These are phyloP conservation scores for Pyrocephalus nanus DNA, from an alignment of 2,797 vertebrate genomes.

Conservation along the genomic window DNA sequence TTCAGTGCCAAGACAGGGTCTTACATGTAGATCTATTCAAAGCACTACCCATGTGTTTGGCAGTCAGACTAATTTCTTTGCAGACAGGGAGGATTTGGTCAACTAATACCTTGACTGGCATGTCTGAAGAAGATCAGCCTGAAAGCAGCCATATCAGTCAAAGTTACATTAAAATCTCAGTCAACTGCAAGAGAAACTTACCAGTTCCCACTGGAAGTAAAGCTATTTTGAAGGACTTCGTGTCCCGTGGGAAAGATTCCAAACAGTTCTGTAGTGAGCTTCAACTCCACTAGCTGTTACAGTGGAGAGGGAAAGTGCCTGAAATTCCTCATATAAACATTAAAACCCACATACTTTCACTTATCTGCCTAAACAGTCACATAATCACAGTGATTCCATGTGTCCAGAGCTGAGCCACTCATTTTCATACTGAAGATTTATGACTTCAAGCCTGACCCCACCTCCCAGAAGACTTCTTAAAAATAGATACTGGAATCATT, in stretches of 20 bases:
- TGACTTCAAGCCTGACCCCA: not conserved
- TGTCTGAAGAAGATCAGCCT: not conserved
- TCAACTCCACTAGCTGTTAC: not conserved
- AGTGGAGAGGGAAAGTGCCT: not conserved
- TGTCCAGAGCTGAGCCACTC: not conserved
- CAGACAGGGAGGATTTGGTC: not conserved
- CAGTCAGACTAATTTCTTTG: not conserved
- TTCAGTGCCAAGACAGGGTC: not conserved
- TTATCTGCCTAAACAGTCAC: not conserved
- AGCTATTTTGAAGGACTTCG: not conserved
- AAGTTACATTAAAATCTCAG: not conserved
- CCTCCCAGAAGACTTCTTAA: not conserved
- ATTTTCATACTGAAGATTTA: not conserved
- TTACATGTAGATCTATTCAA: not conserved
- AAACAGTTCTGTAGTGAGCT: not conserved
- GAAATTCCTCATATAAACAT: not conserved
- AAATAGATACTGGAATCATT: not conserved
- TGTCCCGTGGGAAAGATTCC: not conserved
- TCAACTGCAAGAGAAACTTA: not conserved
- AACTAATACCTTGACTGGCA: not conserved
- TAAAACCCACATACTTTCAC: not conserved
- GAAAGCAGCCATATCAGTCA: not conserved
- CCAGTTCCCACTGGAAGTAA: not conserved
- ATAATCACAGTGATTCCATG: not conserved
- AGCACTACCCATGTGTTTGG: not conserved